Base-by-base conservation (phyloP, 2,113 vertebrate genomes). In the Spea bombifrons region DNA sequence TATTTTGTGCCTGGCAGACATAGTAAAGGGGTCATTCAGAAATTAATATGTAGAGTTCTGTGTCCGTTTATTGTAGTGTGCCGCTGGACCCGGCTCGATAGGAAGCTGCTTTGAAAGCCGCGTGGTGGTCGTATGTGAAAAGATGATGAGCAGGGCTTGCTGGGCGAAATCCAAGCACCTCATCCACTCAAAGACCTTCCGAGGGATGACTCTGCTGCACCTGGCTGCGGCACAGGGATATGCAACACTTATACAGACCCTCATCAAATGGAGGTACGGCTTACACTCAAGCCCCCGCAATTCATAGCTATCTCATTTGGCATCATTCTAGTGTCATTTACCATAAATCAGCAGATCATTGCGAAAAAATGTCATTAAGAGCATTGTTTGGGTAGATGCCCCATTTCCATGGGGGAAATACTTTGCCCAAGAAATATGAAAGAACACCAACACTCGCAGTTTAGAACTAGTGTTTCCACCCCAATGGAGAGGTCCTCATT, bases 161-260 rank as follows among this genome's bases (percentile, higher is more conserved):
- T 99, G 97, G 97, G 93, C 95, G n/a, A 99, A 98, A 89, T 98
- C 97, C 86, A 99, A 99, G 90, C 97, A 97, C 85, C 88, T 99
- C 89, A 98, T 99, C 93, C 97, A 99, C 83, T 96, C 97, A 1
- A 99, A 99, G 92, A 99, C 97, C 17, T 99, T 99, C 91, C 90
- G 97, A 71, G 97, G 97, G 73, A 99, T 99, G 97, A 99, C 97
- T 0, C 94, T 99, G 81, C 89, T 99, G 50, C 97, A 99, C 89
- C 94, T 99, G 65, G 97, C 97, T 0, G 97, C 97, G 2, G 97
- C 96, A 80, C 97, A 99, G 88, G 97, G 97, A 85, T 99, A 99
- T 3, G 97, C 96, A 87, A 98, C 96, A 17, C 95, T 99, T 71
- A 99, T 99, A 89, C 96, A 98, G 91, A 99, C 97, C 68, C 97